phyloP scores from a whole-genome alignment of 2,113 vertebrate species.

The Zapornia atra region DNA sequence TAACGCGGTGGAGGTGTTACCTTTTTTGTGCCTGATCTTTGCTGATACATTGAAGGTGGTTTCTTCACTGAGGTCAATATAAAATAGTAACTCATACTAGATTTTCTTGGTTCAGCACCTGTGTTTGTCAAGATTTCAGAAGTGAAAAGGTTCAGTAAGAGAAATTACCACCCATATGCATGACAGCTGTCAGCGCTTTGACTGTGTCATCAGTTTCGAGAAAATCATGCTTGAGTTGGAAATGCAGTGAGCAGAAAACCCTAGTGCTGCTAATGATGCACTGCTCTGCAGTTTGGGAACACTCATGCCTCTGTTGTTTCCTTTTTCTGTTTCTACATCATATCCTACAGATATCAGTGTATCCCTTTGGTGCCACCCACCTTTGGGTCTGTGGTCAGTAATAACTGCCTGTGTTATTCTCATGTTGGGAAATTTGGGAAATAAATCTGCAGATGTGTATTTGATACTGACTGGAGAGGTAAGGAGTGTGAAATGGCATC shows the following conservation, averaged over 20 bases:
- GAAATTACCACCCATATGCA: neutral
- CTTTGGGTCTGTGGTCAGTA: neutral
- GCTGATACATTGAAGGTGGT: accelerated
- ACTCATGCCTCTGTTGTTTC: neutral
- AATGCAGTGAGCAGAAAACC: neutral
- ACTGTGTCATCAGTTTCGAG: neutral
- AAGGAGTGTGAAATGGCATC: neutral
- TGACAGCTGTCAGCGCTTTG: neutral
- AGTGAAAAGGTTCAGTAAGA: neutral
- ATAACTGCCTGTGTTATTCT: neutral
- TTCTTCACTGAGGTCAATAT: neutral
- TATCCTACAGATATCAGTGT: neutral
- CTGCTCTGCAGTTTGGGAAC: neutral
- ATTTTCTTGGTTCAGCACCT: neutral
- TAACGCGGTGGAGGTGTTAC: neutral
- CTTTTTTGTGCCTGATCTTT: neutral
- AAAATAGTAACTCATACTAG: neutral
- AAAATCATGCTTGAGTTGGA: neutral
- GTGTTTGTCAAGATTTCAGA: neutral
- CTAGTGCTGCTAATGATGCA: neutral
- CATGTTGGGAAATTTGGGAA: neutral
- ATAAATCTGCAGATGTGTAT: neutral
- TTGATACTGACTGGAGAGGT: neutral
- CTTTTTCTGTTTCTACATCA: neutral
- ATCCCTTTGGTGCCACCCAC: neutral